Evolutionary conservation across 2,888 invertebrate genomes (phyloP), one percentile per base, ranked within the genome.

Genomic region (Cryptocephalus primarius): DNA sequence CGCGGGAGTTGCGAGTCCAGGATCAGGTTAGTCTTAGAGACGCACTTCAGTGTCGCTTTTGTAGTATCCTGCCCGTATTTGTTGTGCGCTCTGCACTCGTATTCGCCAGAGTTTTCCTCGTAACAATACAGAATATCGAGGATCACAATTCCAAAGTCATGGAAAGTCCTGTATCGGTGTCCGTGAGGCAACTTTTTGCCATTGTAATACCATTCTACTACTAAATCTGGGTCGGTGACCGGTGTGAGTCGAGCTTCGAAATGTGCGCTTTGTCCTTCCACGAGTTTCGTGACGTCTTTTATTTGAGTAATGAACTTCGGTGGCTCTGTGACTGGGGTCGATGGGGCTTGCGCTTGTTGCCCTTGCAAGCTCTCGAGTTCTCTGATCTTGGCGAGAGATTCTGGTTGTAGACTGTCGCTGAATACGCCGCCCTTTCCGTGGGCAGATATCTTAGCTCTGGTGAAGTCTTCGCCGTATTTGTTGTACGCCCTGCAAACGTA

Each of bases 141-240:
- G 59, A 94, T 93, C 42, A 95, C 95, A 63, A 93, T 90, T 50
- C 95, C 95, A 68, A 96, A 96, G 66, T 96, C 95, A 65, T 95
- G 92, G 85, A 95, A 93, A 46, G 95, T 95, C 59, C 95, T 83
- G 71, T 94, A 97, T 55, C 97, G 83, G 70, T 96, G 95, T 43
- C 96, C 97, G 72, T 88, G 87, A 1, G 91, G 89, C 57, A 94
- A 72, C 66, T 91, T 92, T 68, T 88, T 85, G 49, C 90, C 92
- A 65, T 94, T 91, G 67, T 88, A 91, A 70, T 85, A 91, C 95
- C 95, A 95, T 71, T 95, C 94, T 12, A 95, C 92, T 56, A 84
- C 85, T 52, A 96, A 78, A 59, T 92, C 89, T 4, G 96, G 95
- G 74, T 97, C 97, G 48, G 88, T 90, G 22, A 94, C 83, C 1